Conservation (phyloP, 2,888 invertebrate genomes). For the Ochropleura plecta region DNA sequence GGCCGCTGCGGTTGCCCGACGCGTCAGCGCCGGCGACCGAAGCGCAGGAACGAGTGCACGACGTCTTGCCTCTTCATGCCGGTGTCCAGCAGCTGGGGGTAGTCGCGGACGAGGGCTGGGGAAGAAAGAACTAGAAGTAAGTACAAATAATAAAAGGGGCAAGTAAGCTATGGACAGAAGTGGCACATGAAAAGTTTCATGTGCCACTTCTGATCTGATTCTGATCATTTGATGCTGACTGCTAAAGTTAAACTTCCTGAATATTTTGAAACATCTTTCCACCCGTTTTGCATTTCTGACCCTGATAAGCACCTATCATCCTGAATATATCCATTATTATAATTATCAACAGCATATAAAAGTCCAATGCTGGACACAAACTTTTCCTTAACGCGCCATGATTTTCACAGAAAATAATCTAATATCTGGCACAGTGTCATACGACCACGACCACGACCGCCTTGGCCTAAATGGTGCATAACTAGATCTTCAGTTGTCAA, state of each 20-base stretch:
- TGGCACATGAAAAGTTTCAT: not conserved
- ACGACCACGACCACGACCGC: not conserved
- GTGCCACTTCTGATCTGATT: no score
- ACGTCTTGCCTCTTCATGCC: conserved; percentile 96
- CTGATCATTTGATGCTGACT: not conserved
- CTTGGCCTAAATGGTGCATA: not conserved
- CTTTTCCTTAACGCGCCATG: not conserved
- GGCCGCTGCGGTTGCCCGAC: conserved; percentile 63
- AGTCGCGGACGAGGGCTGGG: conserved; percentile 87
- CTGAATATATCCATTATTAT: not conserved
- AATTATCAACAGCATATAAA: not conserved
- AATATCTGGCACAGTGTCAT: not conserved
- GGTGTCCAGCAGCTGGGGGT: conserved; percentile 91
- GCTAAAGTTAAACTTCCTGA: not conserved
- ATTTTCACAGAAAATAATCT: not conserved
- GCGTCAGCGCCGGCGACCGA: conserved; percentile 94
- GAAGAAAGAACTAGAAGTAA: not conserved
- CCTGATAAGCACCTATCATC: not conserved
- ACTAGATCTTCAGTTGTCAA: not conserved
- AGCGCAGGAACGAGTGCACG: conserved; percentile 97
- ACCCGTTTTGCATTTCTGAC: no score
- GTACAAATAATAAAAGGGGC: not conserved
- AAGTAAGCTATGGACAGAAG: not conserved
- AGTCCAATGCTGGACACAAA: not conserved
- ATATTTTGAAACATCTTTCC: not conserved